phyloP scores from a whole-genome alignment of 2,113 vertebrate genomes.

The Trematomus loennbergii region DNA sequence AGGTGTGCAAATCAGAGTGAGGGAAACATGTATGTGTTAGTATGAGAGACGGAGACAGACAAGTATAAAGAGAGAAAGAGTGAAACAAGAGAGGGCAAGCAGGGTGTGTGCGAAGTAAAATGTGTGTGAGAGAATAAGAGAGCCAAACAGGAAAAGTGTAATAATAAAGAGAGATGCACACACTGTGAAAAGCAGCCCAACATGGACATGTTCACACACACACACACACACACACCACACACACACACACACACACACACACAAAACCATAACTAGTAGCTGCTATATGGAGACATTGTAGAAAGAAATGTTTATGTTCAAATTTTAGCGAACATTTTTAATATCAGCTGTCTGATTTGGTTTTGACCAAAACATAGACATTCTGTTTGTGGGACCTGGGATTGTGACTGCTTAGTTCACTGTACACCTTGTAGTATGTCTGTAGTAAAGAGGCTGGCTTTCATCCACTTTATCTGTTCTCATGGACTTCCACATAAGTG shows the following conservation, averaged over 20 bases:
- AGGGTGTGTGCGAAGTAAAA: not conserved
- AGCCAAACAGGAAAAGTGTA: not conserved
- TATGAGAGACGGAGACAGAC: not conserved
- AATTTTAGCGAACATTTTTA: too few species aligned
- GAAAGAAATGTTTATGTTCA: too few species aligned
- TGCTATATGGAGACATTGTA: too few species aligned
- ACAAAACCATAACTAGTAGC: too few species aligned
- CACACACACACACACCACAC: too few species aligned
- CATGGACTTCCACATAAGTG: slow-evolving; percentile 28
- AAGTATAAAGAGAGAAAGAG: not conserved
- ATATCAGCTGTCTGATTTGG: too few species aligned
- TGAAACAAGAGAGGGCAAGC: too few species aligned
- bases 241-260: too few species aligned
- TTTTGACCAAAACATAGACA: too few species aligned
- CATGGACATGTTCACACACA: not conserved
- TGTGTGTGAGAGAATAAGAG: not conserved
- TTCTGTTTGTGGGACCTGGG: too few species aligned
- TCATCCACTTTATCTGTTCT: slow-evolving; percentile 2
- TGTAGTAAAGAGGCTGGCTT: slow-evolving; percentile 6
- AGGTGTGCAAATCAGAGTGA: not conserved
- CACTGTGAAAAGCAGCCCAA: not conserved
- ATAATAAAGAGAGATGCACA: slow-evolving; percentile 2
- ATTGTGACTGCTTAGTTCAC: too few species aligned
- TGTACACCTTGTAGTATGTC: too few species aligned
- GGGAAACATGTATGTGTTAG: not conserved